Percentiles rank a stretch among this genome's conserved stretches.
These are phyloP conservation scores for Tamandua tetradactyla DNA, from an alignment of 2,797 vertebrate genomes.

Conservation along the genomic window DNA sequence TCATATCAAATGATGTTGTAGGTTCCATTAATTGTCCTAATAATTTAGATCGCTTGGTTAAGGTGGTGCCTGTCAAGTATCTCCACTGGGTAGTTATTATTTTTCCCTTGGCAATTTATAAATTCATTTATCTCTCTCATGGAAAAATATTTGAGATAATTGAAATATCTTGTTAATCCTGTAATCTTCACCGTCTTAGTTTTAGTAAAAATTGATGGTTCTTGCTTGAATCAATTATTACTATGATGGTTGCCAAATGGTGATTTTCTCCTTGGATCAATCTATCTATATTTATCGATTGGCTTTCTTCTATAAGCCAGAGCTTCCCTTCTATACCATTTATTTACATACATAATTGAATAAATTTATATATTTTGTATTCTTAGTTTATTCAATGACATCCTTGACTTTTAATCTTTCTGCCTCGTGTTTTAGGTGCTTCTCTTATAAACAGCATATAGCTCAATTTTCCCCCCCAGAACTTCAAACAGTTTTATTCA, in stretches of 20 bases:
- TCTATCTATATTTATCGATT: neutral
- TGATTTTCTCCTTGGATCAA: neutral
- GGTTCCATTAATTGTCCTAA: neutral
- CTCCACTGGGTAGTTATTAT: neutral
- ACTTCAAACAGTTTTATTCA: constrained; percentile 35
- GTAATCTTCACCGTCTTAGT: neutral
- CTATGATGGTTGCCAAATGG: neutral
- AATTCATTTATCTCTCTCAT: neutral
- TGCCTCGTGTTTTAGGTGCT: neutral
- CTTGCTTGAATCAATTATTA: constrained; percentile 23
- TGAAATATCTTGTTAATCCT: neutral
- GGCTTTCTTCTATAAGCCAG: neutral
- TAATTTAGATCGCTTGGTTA: neutral
- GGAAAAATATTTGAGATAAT: neutral
- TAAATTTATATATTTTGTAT: neutral
- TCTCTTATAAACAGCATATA: neutral
- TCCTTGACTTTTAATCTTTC: constrained; percentile 28
- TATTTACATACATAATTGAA: neutral
- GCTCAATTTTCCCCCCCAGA: neutral
- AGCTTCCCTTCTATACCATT: neutral
- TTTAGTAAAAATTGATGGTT: constrained; percentile 10
- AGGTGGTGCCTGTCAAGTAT: neutral
- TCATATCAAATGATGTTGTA: neutral
- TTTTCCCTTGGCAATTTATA: neutral
- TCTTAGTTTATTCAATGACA: constrained; percentile 30